A percentile compares a stretch with the other conserved stretches of the same genome.
phyloP scores from a whole-genome alignment of 1,140 invertebrate genomes.

The Trachelipus rathkii region DNA sequence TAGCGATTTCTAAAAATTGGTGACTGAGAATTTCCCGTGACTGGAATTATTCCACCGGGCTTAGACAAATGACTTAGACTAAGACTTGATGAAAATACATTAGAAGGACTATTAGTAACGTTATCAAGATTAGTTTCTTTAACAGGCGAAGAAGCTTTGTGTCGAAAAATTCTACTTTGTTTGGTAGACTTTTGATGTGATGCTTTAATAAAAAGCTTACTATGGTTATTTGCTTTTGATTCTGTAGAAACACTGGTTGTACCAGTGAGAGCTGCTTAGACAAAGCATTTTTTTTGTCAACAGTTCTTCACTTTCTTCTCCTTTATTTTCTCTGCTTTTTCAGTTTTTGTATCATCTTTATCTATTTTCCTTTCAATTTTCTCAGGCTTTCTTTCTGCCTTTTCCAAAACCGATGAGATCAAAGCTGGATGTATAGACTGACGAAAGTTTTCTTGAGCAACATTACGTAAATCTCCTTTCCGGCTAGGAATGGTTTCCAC shows the following conservation, averaged over 20 bases:
- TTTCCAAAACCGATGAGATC: conserved; percentile 40
- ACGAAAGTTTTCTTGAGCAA: conserved; percentile 23
- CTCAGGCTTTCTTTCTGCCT: conserved; percentile 33
- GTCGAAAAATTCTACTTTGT: conserved; percentile 48
- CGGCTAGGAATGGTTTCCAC: conserved; percentile 75
- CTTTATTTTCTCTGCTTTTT: conserved; percentile 28
- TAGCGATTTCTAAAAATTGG: conserved; percentile 76
- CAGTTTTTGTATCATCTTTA: conserved; percentile 14
- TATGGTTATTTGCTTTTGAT: conserved; percentile 26
- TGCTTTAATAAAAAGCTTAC: conserved; percentile 45
- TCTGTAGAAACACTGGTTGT: neutral
- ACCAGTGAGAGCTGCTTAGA: conserved; percentile 4
- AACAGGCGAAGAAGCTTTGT: conserved; percentile 67
- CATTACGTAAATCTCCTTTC: conserved; percentile 14
- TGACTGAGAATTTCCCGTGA: conserved; percentile 57
- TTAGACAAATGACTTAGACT: neutral
- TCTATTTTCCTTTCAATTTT: conserved; percentile 28
- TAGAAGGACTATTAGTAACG: conserved; percentile 29
- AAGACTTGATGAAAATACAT: conserved; percentile 48
- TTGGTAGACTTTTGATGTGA: conserved; percentile 37
- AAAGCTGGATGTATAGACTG: conserved; percentile 37
- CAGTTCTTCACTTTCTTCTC: conserved; percentile 25
- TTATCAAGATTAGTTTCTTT: conserved; percentile 51
- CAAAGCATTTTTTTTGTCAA: conserved; percentile 26
- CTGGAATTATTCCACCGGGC: conserved; percentile 53